Conservation (phyloP, 2,113 vertebrate species). For the Monarcha castaneiventris region DNA sequence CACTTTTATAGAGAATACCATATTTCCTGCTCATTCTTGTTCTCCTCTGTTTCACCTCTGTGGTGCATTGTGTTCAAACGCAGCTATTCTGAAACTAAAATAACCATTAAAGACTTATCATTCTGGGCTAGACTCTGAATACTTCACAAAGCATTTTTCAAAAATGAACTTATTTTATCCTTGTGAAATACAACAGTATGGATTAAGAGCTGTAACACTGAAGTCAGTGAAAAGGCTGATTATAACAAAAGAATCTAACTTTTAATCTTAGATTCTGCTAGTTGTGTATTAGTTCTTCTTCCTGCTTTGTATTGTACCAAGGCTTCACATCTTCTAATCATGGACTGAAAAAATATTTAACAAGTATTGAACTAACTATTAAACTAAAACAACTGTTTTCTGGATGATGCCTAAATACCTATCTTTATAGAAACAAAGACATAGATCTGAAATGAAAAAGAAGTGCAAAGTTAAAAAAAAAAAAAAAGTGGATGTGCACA, state of each 20-base stretch:
- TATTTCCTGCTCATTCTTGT: conserved; percentile 26
- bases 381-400: background rate
- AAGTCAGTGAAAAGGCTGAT: background rate
- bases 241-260: background rate
- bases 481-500: background rate
- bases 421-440: background rate
- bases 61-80: background rate
- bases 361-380: background rate
- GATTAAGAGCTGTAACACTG: background rate
- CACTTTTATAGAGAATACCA: background rate
- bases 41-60: conserved; percentile 50
- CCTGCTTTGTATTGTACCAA: background rate
- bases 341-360: conserved; percentile 28
- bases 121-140: background rate
- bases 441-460: background rate
- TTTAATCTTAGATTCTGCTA: background rate
- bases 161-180: conserved; percentile 9
- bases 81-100: conserved; percentile 41
- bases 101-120: conserved; percentile 31
- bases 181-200: background rate
- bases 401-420: background rate
- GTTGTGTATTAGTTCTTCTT: background rate
- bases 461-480: background rate
- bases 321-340: background rate
- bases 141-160: conserved; percentile 18